Base-by-base conservation (phyloP, 1,140 invertebrate species). In the Ceratina australensis region DNA sequence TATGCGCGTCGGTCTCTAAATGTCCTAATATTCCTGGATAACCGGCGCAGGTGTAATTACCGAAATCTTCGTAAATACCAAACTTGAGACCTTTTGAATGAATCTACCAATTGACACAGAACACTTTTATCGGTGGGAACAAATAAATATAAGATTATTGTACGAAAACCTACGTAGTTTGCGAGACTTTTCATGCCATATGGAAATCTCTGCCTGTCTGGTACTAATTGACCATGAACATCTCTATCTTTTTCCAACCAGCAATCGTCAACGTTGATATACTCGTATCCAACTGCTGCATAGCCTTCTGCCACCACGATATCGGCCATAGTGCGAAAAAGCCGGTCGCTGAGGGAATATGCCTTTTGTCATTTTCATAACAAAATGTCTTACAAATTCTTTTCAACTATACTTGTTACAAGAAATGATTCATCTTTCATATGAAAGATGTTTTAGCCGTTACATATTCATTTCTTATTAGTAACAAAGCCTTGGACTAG, bases 21-120 rank as follows among this genome's bases (percentile, higher is more conserved):
- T 97, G 95, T 3, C 96, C 97, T 59, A 98, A 93, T 78, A 97
- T 96, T 54, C 98, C 98, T 18, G 98, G 98, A 91, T 98, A 99
- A 10, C 98, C 98, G 4, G 95, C 97, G 88, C 98, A 99, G 0
- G 98, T 99, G 87, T 96, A 96, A 83, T 96, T 98, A 3, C 98
- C 98, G 92, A 96, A 99, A 90, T 99, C 98, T 91, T 98, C 97
- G 90, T 99, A 99, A 78, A 99, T 98, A 22, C 98, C 98, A 88
- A 99, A 97, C 91, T 99, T 99, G 2, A 99, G 92, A 60, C 97
- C 98, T 93, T 96, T 97, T 10, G 95, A 94, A 93, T 99, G 98
- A 82, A 99, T 94, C 98, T 99, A 91, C 33, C 33, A 10, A 42
- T 42, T 42, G 5, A 10, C 10, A 42, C 10, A 42, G 8, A 42